Evolutionary conservation across 2,113 vertebrate species (phyloP).

Genomic region (Dryoscopus gambensis): DNA sequence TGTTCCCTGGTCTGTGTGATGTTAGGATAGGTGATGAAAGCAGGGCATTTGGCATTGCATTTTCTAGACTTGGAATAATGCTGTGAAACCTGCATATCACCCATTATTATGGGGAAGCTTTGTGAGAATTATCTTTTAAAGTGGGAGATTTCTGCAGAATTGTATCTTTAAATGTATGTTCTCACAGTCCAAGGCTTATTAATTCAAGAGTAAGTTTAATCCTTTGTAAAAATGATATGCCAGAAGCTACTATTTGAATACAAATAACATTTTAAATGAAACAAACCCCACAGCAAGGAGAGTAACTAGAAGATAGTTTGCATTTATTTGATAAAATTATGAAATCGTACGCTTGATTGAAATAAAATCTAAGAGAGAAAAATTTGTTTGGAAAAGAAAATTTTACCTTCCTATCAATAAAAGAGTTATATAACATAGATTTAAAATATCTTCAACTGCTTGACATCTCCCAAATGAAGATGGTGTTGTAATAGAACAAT

Average conservation of each 20-base stretch:
- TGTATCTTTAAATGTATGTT: neutral
- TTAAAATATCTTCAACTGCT: neutral
- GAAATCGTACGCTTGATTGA: neutral
- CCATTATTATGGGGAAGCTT: neutral
- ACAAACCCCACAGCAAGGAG: neutral
- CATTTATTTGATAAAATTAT: neutral
- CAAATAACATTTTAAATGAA: neutral
- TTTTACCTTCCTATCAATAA: neutral
- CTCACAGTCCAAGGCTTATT: neutral
- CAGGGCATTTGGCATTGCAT: neutral
- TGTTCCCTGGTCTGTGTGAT: neutral
- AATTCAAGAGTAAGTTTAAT: neutral
- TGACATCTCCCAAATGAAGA: neutral
- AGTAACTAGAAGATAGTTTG: neutral
- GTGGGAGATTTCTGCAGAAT: neutral
- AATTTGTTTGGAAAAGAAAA: neutral
- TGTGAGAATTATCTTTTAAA: neutral
- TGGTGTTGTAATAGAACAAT: neutral
- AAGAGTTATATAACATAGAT: neutral
- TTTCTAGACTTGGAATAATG: neutral
- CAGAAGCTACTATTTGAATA: neutral
- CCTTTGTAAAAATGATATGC: neutral
- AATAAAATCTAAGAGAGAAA: neutral
- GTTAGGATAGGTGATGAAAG: neutral
- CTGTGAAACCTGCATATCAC: neutral